Evolutionary conservation across 2,797 vertebrate genomes (phyloP).

Genomic region (Myotis myotis): DNA sequence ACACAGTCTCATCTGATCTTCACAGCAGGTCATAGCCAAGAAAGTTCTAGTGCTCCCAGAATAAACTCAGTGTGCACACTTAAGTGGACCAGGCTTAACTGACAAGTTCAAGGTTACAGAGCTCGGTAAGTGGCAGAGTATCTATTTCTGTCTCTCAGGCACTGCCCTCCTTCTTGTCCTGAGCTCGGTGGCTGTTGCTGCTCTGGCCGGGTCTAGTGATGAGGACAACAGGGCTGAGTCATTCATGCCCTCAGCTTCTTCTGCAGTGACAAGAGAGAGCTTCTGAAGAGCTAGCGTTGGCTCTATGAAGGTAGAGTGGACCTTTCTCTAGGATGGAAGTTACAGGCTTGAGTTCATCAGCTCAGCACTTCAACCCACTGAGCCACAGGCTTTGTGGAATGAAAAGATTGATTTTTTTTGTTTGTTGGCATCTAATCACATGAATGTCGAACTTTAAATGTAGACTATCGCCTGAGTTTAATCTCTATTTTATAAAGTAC

Average conservation of each 20-base stretch:
- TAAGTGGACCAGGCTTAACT: neutral
- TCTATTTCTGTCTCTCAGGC: neutral
- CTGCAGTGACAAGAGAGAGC: neutral
- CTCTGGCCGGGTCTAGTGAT: neutral
- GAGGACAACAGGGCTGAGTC: neutral
- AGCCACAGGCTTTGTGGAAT: neutral
- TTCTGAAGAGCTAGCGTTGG: neutral
- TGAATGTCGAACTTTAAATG: neutral
- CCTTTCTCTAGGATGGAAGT: neutral
- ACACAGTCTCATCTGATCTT: neutral
- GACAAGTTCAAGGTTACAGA: neutral
- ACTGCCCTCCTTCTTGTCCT: too few species aligned
- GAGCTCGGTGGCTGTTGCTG: neutral
- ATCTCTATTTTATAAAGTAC: slow-evolving; percentile 38
- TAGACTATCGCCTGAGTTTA: neutral
- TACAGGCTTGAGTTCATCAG: neutral
- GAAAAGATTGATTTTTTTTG: neutral
- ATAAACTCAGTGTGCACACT: neutral
- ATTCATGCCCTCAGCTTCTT: neutral
- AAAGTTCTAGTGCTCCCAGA: neutral
- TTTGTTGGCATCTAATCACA: slow-evolving; percentile 3
- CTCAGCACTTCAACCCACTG: neutral
- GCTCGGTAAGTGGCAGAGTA: neutral
- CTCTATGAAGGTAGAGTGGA: neutral
- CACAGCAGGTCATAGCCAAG: neutral